phyloP scores from a whole-genome alignment of 2,113 vertebrate species.

The Rattus rattus region DNA sequence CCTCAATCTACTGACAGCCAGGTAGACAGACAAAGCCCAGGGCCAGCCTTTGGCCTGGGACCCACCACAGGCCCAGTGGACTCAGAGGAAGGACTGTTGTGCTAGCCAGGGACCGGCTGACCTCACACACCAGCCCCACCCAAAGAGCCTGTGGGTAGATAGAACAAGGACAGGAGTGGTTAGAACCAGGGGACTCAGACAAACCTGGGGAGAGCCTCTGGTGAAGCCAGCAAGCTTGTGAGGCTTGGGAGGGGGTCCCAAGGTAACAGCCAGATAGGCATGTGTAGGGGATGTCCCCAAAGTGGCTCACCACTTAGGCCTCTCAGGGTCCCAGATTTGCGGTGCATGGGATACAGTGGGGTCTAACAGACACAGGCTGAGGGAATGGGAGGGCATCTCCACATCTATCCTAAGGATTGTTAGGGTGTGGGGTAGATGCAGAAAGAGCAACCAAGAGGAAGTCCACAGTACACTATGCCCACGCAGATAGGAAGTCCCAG shows the following conservation, averaged over 20 bases:
- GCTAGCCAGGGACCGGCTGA: background rate
- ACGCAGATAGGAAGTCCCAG: background rate
- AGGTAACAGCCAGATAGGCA: background rate
- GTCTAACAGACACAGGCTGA: background rate
- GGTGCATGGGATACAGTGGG: too few species aligned
- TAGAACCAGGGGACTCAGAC: too few species aligned
- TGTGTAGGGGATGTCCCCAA: background rate
- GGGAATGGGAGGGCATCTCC: background rate
- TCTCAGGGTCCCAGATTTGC: background rate
- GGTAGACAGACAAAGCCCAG: rapidly evolving
- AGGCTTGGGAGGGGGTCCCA: background rate
- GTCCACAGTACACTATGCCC: background rate
- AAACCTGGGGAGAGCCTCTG: background rate
- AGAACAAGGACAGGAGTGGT: too few species aligned
- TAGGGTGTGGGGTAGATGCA: background rate
- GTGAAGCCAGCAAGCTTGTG: background rate
- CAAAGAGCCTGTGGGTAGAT: background rate
- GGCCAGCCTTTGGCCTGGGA: background rate
- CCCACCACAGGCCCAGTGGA: background rate
- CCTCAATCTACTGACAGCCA: rapidly evolving
- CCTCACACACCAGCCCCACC: background rate
- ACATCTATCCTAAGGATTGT: background rate
- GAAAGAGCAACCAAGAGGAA: background rate
- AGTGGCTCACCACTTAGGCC: background rate
- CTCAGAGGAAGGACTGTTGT: too few species aligned